Evolutionary conservation across 2,888 invertebrate genomes (phyloP), one percentile per base, ranked within the genome.

Genomic region (Acleris sparsana): DNA sequence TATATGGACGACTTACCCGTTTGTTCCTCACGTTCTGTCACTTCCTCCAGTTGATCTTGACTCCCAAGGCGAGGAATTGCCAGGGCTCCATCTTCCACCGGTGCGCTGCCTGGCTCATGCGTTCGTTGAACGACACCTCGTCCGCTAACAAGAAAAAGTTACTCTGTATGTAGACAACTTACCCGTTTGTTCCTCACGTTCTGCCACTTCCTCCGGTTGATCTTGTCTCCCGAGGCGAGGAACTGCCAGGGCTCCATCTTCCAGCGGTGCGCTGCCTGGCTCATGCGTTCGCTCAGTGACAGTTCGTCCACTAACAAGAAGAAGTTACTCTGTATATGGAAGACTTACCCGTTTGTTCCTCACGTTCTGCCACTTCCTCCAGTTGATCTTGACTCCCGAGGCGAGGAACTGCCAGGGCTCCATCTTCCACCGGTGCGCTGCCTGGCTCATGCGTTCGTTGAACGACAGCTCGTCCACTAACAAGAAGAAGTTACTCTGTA

Each of bases 11-110:
- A 18, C 74, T 76, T 63, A 91, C 90, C 71, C 89, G 75, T 69
- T 90, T 92, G 59, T 86, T 91, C 20, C 89, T 76, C 1, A 89
- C 81, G 25, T 84, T 87, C 74, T 86, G 87, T 90, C 90, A 92
- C 29, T 91, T 92, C 17, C 89, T 79, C 11, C 87, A 77, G 67
- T 80, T 89, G 29, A 90, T 69, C 71, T 88, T 89, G 2, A 90
- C 91, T 0, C 87, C 90, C 0, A 86, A 74, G 0, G 89, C 79
- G n/a, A 89, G 72, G 75, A 92, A 90, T 1, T 85, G 72, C 89
- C 87, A 87, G 0, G 91, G 91, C 52, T 91, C 88, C 72, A 82
- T 70, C 48, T 77, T 71, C 89, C 88, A 89, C 5, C 80, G 79
- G 2, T 85, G 77, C 0, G 85, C 72, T 0, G 82, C 75, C 1